These are phyloP conservation scores for Plectrocnemia conspersa DNA, from an alignment of 1,140 invertebrate genomes.

Conservation along the genomic window DNA sequence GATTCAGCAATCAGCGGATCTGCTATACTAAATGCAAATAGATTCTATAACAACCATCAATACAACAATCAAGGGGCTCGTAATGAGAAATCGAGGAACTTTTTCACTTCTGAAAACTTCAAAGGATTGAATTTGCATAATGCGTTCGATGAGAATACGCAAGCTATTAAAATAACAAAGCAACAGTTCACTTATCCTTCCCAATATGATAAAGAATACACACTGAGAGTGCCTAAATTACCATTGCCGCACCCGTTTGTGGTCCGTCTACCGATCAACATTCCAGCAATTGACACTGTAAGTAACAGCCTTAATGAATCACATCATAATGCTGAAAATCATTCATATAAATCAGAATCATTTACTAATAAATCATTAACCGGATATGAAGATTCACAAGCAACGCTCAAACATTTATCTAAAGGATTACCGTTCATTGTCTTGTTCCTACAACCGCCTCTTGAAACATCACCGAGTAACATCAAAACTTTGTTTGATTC, in stretches of 20 bases:
- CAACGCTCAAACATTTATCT: conserved; percentile 9
- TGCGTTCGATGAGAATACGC: conserved; percentile 14
- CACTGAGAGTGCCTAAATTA: conserved; percentile 19
- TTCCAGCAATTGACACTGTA: conserved; percentile 27
- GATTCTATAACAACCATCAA: too few species aligned
- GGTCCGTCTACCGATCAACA: conserved; percentile 28
- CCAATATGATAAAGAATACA: conserved; percentile 27
- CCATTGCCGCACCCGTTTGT: conserved; percentile 13
- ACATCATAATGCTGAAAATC: conserved; percentile 10
- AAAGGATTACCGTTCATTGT: conserved; percentile 21
- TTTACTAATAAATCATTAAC: conserved; percentile 10
- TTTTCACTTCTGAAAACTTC: background rate
- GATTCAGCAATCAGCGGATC: background rate
- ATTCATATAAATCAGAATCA: conserved; percentile 10
- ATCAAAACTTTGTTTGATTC: background rate
- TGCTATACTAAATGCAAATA: too few species aligned
- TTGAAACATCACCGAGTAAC: conserved; percentile 2
- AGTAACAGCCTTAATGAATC: conserved; percentile 27
- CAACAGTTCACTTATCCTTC: conserved; percentile 34
- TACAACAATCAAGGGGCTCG: too few species aligned
- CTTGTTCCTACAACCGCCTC: conserved; percentile 26
- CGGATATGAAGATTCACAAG: too few species aligned
- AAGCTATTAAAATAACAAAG: conserved; percentile 32
- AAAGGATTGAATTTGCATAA: conserved; percentile 15
- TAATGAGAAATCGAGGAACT: too few species aligned